phyloP scores from a whole-genome alignment of 2,113 vertebrate genomes.

The mouse (Mus musculus) region DNA sequence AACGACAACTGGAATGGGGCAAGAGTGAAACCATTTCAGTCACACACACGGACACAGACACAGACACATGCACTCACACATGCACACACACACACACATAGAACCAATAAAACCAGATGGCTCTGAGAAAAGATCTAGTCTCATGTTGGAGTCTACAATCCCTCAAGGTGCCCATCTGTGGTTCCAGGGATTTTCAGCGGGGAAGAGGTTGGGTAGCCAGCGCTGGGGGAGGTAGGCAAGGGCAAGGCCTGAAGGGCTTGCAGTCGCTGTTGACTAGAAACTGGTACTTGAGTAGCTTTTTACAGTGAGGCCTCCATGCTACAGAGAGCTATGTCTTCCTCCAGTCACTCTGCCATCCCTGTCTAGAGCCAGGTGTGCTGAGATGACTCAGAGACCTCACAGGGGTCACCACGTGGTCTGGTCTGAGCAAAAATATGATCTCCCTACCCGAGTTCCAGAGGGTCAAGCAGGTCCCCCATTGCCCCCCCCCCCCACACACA shows the following conservation, averaged over 20 bases:
- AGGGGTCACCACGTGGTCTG: not conserved
- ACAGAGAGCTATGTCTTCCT: not conserved
- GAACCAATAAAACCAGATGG: not conserved
- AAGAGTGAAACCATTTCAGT: not conserved
- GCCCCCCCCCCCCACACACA: no score
- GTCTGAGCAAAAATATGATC: not conserved
- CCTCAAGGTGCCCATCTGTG: not conserved
- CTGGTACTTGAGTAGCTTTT: not conserved
- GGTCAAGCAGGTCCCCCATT: not conserved
- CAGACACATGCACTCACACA: not conserved
- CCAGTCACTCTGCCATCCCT: not conserved
- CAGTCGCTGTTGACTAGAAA: not conserved
- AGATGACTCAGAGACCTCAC: not conserved
- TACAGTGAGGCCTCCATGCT: not conserved
- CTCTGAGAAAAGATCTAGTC: not conserved
- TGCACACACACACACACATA: not conserved
- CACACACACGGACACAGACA: not conserved
- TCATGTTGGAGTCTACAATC: not conserved
- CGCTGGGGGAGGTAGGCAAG: not conserved
- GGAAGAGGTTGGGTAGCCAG: not conserved
- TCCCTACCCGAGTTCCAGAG: not conserved
- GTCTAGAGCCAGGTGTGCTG: not conserved
- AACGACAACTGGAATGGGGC: not conserved
- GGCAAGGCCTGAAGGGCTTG: not conserved
- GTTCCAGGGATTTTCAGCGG: not conserved